A percentile compares a stretch with the other conserved stretches of the same genome.
Conservation (phyloP, 2,113 vertebrate species). For the Actinemys pallida region DNA sequence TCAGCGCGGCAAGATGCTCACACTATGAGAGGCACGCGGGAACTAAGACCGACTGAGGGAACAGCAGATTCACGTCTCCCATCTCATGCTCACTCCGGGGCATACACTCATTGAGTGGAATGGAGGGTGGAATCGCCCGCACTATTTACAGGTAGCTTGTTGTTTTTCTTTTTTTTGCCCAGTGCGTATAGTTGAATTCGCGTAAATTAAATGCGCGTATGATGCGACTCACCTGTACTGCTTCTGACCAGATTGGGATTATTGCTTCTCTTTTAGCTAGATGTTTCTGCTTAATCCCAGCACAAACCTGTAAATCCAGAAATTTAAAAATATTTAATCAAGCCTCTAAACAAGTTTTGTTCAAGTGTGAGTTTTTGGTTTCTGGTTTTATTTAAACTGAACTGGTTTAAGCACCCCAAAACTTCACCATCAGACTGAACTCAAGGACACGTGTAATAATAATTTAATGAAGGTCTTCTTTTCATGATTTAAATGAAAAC, state of each 20-base stretch:
- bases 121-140: too few species aligned
- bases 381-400: background rate
- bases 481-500: background rate
- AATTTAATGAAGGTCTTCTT: background rate
- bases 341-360: background rate
- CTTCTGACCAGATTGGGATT: background rate
- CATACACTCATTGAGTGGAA: too few species aligned
- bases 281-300: background rate
- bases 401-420: background rate
- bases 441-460: background rate
- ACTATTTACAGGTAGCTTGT: too few species aligned
- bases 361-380: background rate
- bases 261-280: background rate
- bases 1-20: too few species aligned
- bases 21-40: too few species aligned
- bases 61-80: too few species aligned
- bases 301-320: background rate
- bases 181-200: too few species aligned
- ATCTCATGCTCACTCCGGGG: too few species aligned
- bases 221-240: background rate
- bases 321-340: background rate
- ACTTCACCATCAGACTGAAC: background rate
- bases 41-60: too few species aligned
- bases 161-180: too few species aligned
- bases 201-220: too few species aligned